phyloP scores from a whole-genome alignment of 2,797 vertebrate genomes.

The Parambassis ranga region DNA sequence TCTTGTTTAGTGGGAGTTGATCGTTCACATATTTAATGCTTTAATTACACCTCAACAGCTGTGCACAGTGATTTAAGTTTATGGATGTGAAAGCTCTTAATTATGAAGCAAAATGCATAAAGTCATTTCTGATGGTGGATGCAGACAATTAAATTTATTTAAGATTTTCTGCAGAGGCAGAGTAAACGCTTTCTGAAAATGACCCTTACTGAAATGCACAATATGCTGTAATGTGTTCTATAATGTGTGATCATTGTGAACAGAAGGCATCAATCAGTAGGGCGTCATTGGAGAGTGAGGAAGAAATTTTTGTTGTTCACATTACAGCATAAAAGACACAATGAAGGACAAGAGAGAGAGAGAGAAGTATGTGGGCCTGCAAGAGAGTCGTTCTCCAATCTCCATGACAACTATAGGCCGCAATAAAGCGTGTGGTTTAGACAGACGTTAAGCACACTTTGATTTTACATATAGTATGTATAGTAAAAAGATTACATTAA shows the following conservation, averaged over 20 bases:
- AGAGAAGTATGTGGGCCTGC: constrained; percentile 1
- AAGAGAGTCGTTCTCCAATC: neutral
- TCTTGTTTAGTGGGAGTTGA: constrained; percentile 84
- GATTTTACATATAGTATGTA: too few relatives aligned
- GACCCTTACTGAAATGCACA: constrained; percentile 71
- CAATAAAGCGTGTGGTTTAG: too few relatives aligned
- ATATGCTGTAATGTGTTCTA: constrained; percentile 63
- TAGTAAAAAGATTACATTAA: too few relatives aligned
- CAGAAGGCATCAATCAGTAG: constrained; percentile 63
- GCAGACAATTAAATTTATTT: constrained; percentile 88
- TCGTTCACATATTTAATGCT: constrained; percentile 87
- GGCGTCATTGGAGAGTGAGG: constrained; percentile 24
- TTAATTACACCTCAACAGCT: constrained; percentile 88
- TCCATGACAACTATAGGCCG: neutral
- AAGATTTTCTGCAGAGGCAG: constrained; percentile 81
- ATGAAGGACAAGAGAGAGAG: constrained; percentile 18
- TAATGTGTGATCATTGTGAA: constrained; percentile 63
- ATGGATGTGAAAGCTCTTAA: constrained; percentile 87
- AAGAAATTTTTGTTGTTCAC: constrained; percentile 34
- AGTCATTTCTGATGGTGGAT: constrained; percentile 85
- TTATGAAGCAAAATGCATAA: constrained; percentile 87
- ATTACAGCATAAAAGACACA: neutral
- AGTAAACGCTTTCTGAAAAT: constrained; percentile 74
- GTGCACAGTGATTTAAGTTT: constrained; percentile 87
- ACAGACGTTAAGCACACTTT: too few relatives aligned